A percentile compares a stretch with the other conserved stretches of the same genome.
These are phyloP conservation scores for Dufourea novaeangliae DNA, from an alignment of 1,140 invertebrate genomes.

Conservation along the genomic window DNA sequence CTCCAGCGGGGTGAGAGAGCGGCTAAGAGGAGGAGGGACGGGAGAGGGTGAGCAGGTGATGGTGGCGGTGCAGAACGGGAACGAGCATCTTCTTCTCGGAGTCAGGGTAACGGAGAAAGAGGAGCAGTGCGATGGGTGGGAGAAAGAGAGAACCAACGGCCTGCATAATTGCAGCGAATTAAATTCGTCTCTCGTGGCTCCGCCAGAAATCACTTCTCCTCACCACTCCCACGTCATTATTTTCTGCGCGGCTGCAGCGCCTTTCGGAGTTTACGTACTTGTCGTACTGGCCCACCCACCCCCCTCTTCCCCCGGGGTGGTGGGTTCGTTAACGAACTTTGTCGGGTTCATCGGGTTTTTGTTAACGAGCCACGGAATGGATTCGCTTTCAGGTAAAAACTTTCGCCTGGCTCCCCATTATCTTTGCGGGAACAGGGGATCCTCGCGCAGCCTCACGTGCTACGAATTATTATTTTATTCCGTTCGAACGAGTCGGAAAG, in stretches of 20 bases:
- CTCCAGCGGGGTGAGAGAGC: background rate
- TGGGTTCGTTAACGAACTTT: conserved; percentile 63
- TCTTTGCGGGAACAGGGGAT: conserved; percentile 31
- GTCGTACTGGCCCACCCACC: conserved; percentile 17
- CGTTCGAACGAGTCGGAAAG: background rate
- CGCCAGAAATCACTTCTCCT: conserved; percentile 55
- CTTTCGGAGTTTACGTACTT: conserved; percentile 62
- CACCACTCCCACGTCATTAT: conserved; percentile 49
- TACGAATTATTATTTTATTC: conserved; percentile 52
- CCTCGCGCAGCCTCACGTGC: conserved; percentile 30
- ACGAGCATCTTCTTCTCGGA: conserved; percentile 25
- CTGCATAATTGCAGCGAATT: conserved; percentile 62
- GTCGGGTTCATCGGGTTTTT: conserved; percentile 54
- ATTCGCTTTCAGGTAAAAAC: conserved; percentile 54
- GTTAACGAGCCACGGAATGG: conserved; percentile 57
- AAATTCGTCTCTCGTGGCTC: conserved; percentile 62
- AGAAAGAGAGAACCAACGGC: background rate
- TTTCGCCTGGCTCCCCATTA: conserved; percentile 47
- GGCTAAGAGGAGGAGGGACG: background rate
- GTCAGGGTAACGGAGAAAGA: background rate
- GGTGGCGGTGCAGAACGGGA: background rate
- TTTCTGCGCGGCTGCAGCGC: conserved; percentile 36
- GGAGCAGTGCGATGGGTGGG: no score
- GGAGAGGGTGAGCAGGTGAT: no score
- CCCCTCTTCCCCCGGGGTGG: no score